Base-by-base conservation (phyloP, 2,113 vertebrate genomes). In the Podilymbus podiceps region DNA sequence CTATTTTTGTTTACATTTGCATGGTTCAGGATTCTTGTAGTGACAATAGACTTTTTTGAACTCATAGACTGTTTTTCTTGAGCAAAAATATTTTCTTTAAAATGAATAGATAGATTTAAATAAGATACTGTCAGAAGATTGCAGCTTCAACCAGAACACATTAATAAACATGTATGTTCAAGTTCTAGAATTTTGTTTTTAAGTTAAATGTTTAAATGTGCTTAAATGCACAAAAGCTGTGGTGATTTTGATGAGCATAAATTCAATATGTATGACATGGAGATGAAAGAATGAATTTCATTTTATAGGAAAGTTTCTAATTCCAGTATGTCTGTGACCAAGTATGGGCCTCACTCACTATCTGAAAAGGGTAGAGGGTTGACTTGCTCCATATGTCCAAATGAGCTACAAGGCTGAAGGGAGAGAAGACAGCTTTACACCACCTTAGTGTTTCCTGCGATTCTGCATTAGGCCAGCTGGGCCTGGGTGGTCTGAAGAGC, bases 401-500 rank as follows among this genome's bases (percentile, higher is more conserved):
- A 72, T 52, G 42, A 90, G 49, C 88, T 92, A 15, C 15, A 52
- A 20, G 68, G 53, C 76, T 64, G 69, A 68, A 78, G 76, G 49
- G 64, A 63, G 69, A 56, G 40, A 67, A 60, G 72, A 56, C 76
- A 74, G 64, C 76, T 95, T 93, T 93, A 68, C 83, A 87, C 73
- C 83, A 64, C 49, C 53, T 42, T 46, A 56, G 76, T 11, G 16
- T 56, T 95, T 87, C 73, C 58, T 53, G 30, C 0, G 4, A 53
- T 79, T 83, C 62, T 89, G 64, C 69, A 5, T 82, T 42, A 53
- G 93, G 66, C 84, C 89, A 84, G 73, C 91, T 92, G 90, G 92
- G 53, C 25, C 69, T 93, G 92, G 92, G 92, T 92, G 94, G 92
- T 86, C 95, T 92, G 77, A 95, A 85, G 88, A 90, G 66, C 76